Conservation (phyloP, 1,140 invertebrate species). For the Bombus confusus region DNA sequence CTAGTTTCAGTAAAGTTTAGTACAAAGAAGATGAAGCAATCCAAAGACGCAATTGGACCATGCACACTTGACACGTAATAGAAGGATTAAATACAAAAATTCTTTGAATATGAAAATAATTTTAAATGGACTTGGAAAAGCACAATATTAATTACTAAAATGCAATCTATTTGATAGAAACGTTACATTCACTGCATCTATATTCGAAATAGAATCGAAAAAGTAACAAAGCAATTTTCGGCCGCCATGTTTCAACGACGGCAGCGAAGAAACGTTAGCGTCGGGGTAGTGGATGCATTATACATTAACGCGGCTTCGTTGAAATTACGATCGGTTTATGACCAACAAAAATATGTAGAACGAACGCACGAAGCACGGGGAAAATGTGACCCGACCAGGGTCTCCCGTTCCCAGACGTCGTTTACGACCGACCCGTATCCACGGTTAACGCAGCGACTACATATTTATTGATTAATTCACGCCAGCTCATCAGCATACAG, state of each 20-base stretch:
- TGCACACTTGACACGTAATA: neutral
- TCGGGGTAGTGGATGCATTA: neutral
- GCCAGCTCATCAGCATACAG: constrained; percentile 50
- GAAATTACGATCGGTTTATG: constrained; percentile 45
- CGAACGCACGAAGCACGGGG: neutral
- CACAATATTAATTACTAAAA: no score
- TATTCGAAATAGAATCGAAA: neutral
- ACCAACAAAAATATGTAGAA: neutral
- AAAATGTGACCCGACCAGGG: constrained; percentile 51
- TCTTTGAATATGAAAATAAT: neutral
- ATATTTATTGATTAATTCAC: constrained; percentile 79
- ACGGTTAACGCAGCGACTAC: constrained; percentile 71
- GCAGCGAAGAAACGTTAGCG: neutral
- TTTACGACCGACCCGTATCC: constrained; percentile 71
- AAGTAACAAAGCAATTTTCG: neutral
- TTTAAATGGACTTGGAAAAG: accelerated
- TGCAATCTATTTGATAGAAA: neutral
- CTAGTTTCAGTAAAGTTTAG: no score
- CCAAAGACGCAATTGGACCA: no score
- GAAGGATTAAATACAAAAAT: neutral
- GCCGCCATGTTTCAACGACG: neutral
- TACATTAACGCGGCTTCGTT: constrained; percentile 1
- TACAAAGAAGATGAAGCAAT: neutral
- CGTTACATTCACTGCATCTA: neutral
- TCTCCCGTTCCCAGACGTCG: constrained; percentile 73